Conservation (phyloP, 2,113 vertebrate species). For the Vulpes lagopus region DNA sequence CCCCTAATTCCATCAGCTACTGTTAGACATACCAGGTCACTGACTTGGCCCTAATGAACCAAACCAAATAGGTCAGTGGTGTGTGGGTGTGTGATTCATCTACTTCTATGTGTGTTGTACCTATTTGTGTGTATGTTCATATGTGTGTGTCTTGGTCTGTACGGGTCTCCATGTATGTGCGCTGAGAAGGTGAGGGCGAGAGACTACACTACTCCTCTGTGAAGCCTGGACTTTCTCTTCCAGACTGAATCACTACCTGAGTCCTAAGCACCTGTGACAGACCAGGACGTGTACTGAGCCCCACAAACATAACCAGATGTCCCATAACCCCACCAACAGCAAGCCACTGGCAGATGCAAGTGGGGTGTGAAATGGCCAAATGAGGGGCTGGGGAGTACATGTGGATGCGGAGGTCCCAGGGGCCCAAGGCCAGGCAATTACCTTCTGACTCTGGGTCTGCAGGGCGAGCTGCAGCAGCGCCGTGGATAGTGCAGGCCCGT, state of each 20-base stretch:
- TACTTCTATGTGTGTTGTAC: neutral
- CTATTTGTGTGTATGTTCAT: neutral
- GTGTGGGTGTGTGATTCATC: rapidly evolving
- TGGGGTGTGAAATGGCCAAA: rapidly evolving
- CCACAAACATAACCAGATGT: neutral
- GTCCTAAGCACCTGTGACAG: neutral
- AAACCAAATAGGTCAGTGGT: neutral
- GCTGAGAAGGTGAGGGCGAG: neutral
- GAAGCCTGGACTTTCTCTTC: neutral
- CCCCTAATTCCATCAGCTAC: neutral
- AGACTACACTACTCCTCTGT: neutral
- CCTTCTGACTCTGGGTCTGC: conserved; percentile 94
- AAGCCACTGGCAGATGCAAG: rapidly evolving
- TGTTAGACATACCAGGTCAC: neutral
- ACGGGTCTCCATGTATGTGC: rapidly evolving
- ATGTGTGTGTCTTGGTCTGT: neutral
- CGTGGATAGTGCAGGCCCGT: conserved; percentile 91
- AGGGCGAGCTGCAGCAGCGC: conserved; percentile 94
- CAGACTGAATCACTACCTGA: neutral
- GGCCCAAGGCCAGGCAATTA: conserved; percentile 65
- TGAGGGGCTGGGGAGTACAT: rapidly evolving
- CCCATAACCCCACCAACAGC: rapidly evolving
- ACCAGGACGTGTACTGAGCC: neutral
- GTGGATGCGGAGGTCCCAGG: rapidly evolving
- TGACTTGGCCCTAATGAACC: neutral